Evolutionary conservation across 2,113 vertebrate species (phyloP).

Genomic region (human): GRCh38 chr9:120114501-120115000

Average conservation of each 20-base stretch:
- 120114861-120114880: neutral
- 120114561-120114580: neutral
- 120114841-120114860: neutral
- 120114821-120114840: neutral
- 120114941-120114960: neutral
- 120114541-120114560: neutral
- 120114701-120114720: neutral
- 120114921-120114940: neutral
- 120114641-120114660: neutral
- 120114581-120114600: too few species aligned
- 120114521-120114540: neutral
- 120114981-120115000: neutral
- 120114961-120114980: neutral
- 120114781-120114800: neutral
- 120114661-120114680: neutral
- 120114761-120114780: neutral
- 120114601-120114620: neutral
- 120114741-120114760: neutral
- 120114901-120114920: neutral
- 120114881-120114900: neutral
- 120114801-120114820: neutral
- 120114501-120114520: neutral
- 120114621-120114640: neutral
- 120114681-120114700: neutral
- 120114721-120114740: neutral